Evolutionary conservation across 2,797 vertebrate species (phyloP).

Genomic region (Onychomys arenicola): DNA sequence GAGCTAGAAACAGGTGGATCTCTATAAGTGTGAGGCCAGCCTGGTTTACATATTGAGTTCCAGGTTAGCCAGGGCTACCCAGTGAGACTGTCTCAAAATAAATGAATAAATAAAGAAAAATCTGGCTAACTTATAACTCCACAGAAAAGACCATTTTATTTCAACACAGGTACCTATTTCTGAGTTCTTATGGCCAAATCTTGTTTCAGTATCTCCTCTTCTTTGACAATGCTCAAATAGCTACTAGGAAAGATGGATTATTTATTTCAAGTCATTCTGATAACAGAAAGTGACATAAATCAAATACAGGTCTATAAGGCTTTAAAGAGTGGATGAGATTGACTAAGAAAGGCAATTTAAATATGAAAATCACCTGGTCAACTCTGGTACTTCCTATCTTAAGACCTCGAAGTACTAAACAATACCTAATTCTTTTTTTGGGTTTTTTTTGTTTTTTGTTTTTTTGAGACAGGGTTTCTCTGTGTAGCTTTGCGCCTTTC

Average conservation of each 20-base stretch:
- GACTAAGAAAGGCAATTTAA: constrained; percentile 44
- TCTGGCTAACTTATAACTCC: constrained; percentile 14
- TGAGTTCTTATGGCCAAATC: constrained; percentile 1
- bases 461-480: too few species aligned
- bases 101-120: not conserved
- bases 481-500: too few species aligned
- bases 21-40: not conserved
- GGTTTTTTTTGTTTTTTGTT: too few species aligned
- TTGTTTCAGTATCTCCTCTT: constrained; percentile 26
- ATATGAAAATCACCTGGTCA: constrained; percentile 32
- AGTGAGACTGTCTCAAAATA: not conserved
- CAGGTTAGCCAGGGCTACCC: not conserved
- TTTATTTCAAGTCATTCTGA: constrained; percentile 35
- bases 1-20: not conserved
- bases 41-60: not conserved
- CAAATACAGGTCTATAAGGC: not conserved
- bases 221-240: constrained; percentile 2
- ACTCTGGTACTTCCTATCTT: constrained; percentile 52
- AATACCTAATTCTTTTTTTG: not conserved
- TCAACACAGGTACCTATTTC: not conserved
- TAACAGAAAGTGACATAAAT: constrained; percentile 35
- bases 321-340: constrained; percentile 51
- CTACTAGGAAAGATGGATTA: constrained; percentile 37
- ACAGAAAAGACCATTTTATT: constrained; percentile 42
- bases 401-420: not conserved